phyloP scores from a whole-genome alignment of 2,888 invertebrate genomes.

The Mycalesis mineus region DNA sequence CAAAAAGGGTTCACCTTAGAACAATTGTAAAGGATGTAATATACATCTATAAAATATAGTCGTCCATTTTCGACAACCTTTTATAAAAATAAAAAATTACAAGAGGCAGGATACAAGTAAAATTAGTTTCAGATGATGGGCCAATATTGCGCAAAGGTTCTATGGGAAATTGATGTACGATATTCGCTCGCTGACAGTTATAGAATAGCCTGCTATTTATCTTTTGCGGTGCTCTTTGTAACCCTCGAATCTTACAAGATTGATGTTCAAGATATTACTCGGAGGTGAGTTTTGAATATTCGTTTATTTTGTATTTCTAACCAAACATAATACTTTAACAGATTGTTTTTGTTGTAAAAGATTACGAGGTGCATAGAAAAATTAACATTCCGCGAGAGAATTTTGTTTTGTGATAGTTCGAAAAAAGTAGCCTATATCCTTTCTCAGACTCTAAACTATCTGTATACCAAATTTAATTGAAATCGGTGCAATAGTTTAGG shows the following conservation, averaged over 20 bases:
- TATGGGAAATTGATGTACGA: constrained; percentile 22
- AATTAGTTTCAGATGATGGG: constrained; percentile 14
- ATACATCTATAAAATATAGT: too few species aligned
- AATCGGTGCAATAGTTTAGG: too few species aligned
- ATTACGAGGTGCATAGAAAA: too few species aligned
- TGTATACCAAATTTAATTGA: too few species aligned
- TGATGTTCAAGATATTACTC: constrained; percentile 7
- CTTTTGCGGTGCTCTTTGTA: constrained; percentile 13
- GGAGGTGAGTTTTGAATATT: not conserved
- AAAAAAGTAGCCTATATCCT: too few species aligned
- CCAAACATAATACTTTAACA: too few species aligned
- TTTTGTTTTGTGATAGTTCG: too few species aligned
- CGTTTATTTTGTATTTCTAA: not conserved
- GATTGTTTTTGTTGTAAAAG: too few species aligned
- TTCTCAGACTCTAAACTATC: too few species aligned
- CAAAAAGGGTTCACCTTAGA: too few species aligned
- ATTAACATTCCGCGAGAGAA: too few species aligned
- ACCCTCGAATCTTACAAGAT: constrained; percentile 10
- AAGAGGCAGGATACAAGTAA: not conserved
- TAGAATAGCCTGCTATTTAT: constrained; percentile 15
- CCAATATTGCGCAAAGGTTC: constrained; percentile 16
- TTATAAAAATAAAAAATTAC: not conserved
- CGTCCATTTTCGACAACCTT: not conserved
- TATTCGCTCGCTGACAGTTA: constrained; percentile 19
- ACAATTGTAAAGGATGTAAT: too few species aligned